phyloP scores from a whole-genome alignment of 1,140 invertebrate genomes.

The Procambarus clarkii region DNA sequence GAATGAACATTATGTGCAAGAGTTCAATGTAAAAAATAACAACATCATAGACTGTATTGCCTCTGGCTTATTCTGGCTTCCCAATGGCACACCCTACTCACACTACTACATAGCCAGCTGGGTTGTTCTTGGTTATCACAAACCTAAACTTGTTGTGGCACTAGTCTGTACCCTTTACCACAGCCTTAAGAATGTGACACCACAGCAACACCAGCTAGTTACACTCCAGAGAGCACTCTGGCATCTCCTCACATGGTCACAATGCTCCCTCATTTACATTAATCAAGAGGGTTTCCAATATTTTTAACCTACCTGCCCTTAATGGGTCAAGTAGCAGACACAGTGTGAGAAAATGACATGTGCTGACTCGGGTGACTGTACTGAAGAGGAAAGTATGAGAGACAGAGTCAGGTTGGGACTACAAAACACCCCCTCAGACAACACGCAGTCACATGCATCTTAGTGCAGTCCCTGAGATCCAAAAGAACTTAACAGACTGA shows the following conservation, averaged over 20 bases:
- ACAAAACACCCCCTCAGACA: constrained; percentile 64
- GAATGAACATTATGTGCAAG: too few species aligned
- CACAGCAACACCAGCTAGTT: constrained; percentile 47
- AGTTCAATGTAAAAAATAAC: too few species aligned
- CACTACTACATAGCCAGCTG: constrained; percentile 54
- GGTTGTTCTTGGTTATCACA: constrained; percentile 40
- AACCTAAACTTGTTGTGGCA: constrained; percentile 18
- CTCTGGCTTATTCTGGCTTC: constrained; percentile 2
- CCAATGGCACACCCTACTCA: constrained; percentile 64
- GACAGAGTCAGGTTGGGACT: constrained; percentile 61
- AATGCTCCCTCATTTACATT: constrained; percentile 30
- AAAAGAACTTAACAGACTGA: constrained; percentile 13
- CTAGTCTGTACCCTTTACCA: not conserved
- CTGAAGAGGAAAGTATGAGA: constrained; percentile 66
- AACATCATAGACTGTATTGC: not conserved
- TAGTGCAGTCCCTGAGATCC: constrained; percentile 39
- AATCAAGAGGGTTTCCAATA: constrained; percentile 13
- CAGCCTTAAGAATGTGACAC: constrained; percentile 14
- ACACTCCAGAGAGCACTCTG: constrained; percentile 52
- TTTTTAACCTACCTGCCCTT: constrained; percentile 56
- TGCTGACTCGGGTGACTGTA: constrained; percentile 58
- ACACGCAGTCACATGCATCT: constrained; percentile 63
- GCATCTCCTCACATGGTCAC: constrained; percentile 55
- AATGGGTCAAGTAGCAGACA: constrained; percentile 44
- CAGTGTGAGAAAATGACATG: constrained; percentile 63